Evolutionary conservation across 2,888 invertebrate species (phyloP).

Genomic region (Platycheirus albimanus): DNA sequence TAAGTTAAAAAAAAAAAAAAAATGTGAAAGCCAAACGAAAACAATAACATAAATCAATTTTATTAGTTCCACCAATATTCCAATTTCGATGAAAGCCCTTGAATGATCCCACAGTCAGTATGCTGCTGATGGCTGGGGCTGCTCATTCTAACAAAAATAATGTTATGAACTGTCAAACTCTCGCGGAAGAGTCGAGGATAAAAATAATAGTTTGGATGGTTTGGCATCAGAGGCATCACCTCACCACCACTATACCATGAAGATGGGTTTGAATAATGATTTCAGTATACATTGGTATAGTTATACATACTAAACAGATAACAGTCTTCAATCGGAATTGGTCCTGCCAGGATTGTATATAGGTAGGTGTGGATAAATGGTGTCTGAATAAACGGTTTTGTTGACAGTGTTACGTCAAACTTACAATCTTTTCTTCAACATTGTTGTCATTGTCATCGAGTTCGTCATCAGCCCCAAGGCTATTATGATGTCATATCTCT

Average conservation of each 20-base stretch:
- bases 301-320: no score
- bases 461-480: conserved; percentile 13
- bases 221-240: no score
- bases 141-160: conserved; percentile 15
- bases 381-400: conserved; percentile 49
- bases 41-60: conserved; percentile 73
- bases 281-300: no score
- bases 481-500: conserved; percentile 58
- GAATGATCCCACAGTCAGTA: conserved; percentile 14
- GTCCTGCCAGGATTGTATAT: not conserved
- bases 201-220: conserved; percentile 34
- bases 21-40: conserved; percentile 55
- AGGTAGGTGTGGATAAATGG: conserved; percentile 22
- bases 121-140: not conserved
- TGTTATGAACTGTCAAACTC: conserved; percentile 45
- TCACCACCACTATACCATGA: no score
- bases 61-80: conserved; percentile 69
- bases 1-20: conserved; percentile 5
- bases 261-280: conserved; percentile 18
- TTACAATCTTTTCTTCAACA: conserved; percentile 1
- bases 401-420: conserved; percentile 59
- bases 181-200: not conserved
- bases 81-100: conserved; percentile 58
- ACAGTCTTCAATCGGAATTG: conserved; percentile 11
- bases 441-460: conserved; percentile 1